phyloP scores from a whole-genome alignment of 2,113 vertebrate species.

The Steatornis caripensis region DNA sequence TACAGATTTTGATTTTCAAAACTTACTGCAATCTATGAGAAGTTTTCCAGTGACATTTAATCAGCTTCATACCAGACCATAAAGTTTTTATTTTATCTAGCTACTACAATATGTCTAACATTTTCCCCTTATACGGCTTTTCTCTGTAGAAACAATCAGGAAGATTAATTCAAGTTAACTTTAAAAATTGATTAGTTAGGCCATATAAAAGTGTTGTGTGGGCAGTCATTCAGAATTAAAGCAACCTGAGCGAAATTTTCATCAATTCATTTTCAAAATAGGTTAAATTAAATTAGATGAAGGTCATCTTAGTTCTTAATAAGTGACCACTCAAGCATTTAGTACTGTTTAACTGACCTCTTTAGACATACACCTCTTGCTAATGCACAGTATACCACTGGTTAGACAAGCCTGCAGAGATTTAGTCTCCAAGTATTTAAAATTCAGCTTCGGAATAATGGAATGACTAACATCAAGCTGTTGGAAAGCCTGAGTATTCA shows the following conservation, averaged over 20 bases:
- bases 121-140: neutral
- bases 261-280: neutral
- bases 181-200: neutral
- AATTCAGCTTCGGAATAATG: neutral
- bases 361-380: neutral
- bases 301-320: neutral
- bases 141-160: neutral
- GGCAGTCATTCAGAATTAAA: neutral
- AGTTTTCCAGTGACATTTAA: neutral
- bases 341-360: neutral
- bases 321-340: neutral
- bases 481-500: neutral
- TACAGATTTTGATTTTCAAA: neutral
- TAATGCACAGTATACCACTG: neutral
- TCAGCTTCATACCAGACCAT: neutral
- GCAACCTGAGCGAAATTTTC: neutral
- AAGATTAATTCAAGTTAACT: neutral
- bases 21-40: neutral
- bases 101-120: neutral
- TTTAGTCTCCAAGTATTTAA: neutral
- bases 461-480: neutral
- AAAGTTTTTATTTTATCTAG: neutral
- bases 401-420: neutral
- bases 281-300: neutral
- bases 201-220: neutral